phyloP scores from a whole-genome alignment of 2,113 vertebrate genomes.

The Spheniscus mendiculus region DNA sequence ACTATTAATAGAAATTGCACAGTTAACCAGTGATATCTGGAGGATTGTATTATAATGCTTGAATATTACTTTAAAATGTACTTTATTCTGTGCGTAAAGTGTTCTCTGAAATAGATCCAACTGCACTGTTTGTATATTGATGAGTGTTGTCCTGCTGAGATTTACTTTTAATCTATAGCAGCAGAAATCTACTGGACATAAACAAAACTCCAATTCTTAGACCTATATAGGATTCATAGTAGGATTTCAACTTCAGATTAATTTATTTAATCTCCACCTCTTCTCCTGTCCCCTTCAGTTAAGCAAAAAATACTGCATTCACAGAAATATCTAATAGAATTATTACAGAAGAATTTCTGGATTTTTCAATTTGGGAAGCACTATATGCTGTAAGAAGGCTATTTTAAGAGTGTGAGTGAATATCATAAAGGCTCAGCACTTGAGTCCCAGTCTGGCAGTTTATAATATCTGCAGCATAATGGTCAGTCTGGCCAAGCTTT shows the following conservation, averaged over 20 bases:
- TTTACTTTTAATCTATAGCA: not conserved
- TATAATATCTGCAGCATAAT: not conserved
- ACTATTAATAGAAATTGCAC: not conserved
- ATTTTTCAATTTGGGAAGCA: not conserved
- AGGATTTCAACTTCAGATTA: not conserved
- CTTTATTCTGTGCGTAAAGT: not conserved
- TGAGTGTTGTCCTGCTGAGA: not conserved
- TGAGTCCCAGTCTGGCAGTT: not conserved
- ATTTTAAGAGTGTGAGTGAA: not conserved
- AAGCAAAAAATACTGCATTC: not conserved
- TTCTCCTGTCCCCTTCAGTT: not conserved
- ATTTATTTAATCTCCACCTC: not conserved
- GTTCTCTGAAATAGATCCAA: not conserved
- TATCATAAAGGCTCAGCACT: not conserved
- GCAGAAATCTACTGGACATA: not conserved
- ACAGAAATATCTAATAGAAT: not conserved
- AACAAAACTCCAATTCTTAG: not conserved
- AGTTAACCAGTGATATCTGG: not conserved
- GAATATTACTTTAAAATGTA: not conserved
- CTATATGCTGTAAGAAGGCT: not conserved
- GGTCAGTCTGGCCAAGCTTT: not conserved
- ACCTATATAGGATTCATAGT: not conserved
- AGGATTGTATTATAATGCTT: not conserved
- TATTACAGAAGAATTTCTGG: not conserved
- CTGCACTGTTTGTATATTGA: not conserved